phyloP scores from a whole-genome alignment of 2,113 vertebrate species.

The Thryonomys swinderianus region DNA sequence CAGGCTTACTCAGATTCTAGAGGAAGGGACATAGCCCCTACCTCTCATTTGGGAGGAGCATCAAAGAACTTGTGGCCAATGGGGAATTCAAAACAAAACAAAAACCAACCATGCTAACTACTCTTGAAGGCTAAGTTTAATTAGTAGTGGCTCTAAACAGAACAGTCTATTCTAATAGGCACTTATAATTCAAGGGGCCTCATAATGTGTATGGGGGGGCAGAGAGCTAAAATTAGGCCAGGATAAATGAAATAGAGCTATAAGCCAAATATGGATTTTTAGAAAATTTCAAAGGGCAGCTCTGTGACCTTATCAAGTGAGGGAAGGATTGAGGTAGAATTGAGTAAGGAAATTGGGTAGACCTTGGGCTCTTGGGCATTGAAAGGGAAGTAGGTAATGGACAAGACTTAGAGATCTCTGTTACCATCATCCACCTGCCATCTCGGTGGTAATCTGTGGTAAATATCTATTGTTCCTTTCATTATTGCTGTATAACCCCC shows the following conservation, averaged over 20 bases:
- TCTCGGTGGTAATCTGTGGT: neutral
- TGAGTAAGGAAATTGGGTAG: neutral
- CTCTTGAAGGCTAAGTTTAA: constrained; percentile 75
- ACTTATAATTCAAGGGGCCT: constrained; percentile 62
- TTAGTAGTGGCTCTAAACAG: constrained; percentile 76
- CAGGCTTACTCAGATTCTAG: neutral
- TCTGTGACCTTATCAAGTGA: neutral
- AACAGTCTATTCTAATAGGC: constrained; percentile 61
- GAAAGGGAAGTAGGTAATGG: constrained; percentile 26
- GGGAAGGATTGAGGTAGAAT: neutral
- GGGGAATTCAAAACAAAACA: neutral
- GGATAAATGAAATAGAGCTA: constrained; percentile 67
- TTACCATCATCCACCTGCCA: neutral
- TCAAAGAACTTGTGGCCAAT: constrained; percentile 41
- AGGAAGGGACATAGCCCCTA: neutral
- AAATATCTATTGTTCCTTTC: neutral
- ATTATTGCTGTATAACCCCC: neutral
- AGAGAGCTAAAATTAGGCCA: constrained; percentile 75
- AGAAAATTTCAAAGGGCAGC: constrained; percentile 49
- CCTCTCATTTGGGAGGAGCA: neutral
- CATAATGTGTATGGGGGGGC: constrained; percentile 62
- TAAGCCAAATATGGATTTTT: constrained; percentile 71
- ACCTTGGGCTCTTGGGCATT: neutral
- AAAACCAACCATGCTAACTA: constrained; percentile 1
- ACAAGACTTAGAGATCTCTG: neutral